phyloP scores from a whole-genome alignment of 2,797 vertebrate species.

The Ispidina lecontei region DNA sequence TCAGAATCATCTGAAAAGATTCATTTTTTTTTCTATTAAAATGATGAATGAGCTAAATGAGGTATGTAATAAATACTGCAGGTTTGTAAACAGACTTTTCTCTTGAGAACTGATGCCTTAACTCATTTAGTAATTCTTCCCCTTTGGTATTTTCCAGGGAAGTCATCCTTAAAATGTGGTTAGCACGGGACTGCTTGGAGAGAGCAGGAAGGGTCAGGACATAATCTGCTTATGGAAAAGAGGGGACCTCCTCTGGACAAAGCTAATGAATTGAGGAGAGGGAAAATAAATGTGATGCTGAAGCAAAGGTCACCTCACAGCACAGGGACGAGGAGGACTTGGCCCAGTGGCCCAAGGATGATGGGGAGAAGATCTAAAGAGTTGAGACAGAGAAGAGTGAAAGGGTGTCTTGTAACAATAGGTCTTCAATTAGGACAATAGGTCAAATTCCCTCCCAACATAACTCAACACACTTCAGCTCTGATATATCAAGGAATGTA shows the following conservation, averaged over 20 bases:
- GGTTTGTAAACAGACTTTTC: conserved; percentile 89
- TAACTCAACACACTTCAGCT: neutral
- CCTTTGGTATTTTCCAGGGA: conserved; percentile 70
- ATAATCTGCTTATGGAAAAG: conserved; percentile 45
- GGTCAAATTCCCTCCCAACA: neutral
- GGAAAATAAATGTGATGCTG: neutral
- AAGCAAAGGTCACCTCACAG: neutral
- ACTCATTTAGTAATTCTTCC: conserved; percentile 78
- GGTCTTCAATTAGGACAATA: neutral
- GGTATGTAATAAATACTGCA: conserved; percentile 93
- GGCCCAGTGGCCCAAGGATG: neutral
- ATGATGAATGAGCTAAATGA: conserved; percentile 95
- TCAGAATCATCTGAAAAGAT: conserved; percentile 83
- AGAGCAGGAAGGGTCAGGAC: conserved; percentile 40
- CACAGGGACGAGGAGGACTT: accelerated
- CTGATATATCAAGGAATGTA: neutral
- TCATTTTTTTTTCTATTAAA: conserved; percentile 90
- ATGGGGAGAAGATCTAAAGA: neutral
- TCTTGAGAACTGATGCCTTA: conserved; percentile 81
- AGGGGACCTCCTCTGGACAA: neutral
- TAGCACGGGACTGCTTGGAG: conserved; percentile 66
- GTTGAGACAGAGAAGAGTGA: neutral
- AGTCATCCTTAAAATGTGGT: conserved; percentile 76
- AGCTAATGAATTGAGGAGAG: conserved; percentile 7
- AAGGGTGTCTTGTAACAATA: neutral